Evolutionary conservation across 2,113 vertebrate species (phyloP).

Genomic region (Dicerorhinus sumatrensis): DNA sequence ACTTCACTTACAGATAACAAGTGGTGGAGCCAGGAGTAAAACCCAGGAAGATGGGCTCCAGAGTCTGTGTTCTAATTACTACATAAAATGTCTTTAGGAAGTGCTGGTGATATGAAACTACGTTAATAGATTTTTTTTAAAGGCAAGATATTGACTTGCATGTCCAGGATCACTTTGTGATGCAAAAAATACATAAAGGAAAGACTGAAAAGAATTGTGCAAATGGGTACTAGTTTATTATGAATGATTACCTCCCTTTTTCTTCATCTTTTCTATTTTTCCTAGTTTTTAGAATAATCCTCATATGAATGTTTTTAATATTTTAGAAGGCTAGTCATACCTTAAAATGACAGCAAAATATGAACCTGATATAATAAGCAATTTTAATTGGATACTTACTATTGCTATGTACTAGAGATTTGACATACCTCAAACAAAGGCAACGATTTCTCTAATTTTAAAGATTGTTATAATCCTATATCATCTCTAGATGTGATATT

Average conservation of each 20-base stretch:
- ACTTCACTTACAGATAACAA: not conserved
- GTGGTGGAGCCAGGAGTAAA: not conserved
- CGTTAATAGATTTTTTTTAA: not conserved
- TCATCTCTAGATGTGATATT: not conserved
- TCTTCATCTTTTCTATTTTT: not conserved
- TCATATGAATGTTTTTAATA: not conserved
- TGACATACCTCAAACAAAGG: not conserved
- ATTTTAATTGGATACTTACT: not conserved
- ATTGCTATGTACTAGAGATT: not conserved
- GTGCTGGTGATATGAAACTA: not conserved
- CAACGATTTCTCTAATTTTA: not conserved
- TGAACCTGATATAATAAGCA: not conserved
- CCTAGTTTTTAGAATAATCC: not conserved
- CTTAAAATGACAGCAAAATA: not conserved
- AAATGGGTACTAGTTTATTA: not conserved
- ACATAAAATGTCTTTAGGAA: not conserved
- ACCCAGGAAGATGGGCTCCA: not conserved
- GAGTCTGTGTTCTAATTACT: not conserved
- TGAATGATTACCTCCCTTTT: not conserved
- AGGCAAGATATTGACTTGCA: not conserved
- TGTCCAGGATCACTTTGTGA: not conserved
- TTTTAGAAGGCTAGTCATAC: not conserved
- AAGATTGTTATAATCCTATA: not conserved
- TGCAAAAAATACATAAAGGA: not conserved
- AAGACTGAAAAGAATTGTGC: not conserved